Evolutionary conservation across 2,888 invertebrate species (phyloP).

Genomic region (Eurois occulta): DNA sequence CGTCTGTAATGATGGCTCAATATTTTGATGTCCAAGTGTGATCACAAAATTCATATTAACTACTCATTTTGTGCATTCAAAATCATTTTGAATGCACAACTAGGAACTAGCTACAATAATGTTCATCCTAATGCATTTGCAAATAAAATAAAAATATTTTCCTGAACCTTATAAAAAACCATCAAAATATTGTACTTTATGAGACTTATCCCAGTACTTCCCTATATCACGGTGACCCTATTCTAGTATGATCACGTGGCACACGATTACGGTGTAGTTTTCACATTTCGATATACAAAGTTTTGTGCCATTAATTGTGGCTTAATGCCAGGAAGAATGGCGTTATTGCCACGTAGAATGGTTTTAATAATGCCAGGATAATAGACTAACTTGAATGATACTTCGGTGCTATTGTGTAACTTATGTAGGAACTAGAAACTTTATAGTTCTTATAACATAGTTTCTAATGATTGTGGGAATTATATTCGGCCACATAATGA

Average conservation of each 20-base stretch:
- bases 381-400: conserved; percentile 42
- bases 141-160: background rate
- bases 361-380: conserved; percentile 55
- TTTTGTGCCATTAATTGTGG: conserved; percentile 58
- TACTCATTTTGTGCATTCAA: too few relatives aligned
- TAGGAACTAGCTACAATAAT: background rate
- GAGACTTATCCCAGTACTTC: conserved; percentile 6
- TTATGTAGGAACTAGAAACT: background rate
- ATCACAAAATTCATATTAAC: background rate
- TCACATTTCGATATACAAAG: conserved; percentile 61
- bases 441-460: too few relatives aligned
- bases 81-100: background rate
- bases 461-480: too few relatives aligned
- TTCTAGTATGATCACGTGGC: conserved; percentile 58
- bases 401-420: conserved; percentile 2
- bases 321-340: conserved; percentile 47
- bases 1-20: background rate
- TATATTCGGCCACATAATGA: background rate
- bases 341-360: conserved; percentile 47
- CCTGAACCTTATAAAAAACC: background rate
- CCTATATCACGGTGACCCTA: conserved; percentile 14
- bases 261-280: conserved; percentile 61
- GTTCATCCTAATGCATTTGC: background rate
- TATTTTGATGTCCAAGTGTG: background rate
- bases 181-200: background rate